Evolutionary conservation across 1,140 invertebrate genomes (phyloP).

Genomic region (Drosophila tristis): DNA sequence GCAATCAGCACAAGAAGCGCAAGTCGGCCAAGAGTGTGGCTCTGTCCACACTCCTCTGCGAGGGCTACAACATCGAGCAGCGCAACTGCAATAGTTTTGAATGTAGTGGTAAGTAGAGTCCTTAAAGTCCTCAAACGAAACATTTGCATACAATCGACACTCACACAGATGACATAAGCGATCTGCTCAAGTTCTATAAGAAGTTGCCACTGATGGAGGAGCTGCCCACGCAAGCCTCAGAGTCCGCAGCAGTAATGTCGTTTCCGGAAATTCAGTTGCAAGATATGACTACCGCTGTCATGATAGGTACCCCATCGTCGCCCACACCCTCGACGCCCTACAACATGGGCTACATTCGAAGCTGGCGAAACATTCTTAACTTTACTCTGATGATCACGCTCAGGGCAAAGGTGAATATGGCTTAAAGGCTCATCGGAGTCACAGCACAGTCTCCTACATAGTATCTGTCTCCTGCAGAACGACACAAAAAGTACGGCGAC

Average conservation of each 20-base stretch:
- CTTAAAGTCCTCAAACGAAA: background rate
- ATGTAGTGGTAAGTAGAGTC: conserved; percentile 69
- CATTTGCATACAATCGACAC: background rate
- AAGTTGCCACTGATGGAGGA: conserved; percentile 62
- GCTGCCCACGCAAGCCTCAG: conserved; percentile 27
- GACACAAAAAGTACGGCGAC: conserved; percentile 72
- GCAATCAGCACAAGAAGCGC: conserved; percentile 69
- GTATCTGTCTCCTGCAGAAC: conserved; percentile 52
- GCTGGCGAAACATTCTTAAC: conserved; percentile 74
- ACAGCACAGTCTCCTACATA: too few relatives aligned
- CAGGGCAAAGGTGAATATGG: conserved; percentile 64
- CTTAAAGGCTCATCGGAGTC: background rate
- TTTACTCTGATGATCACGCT: conserved; percentile 81
- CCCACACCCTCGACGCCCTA: conserved; percentile 64
- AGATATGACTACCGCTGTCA: conserved; percentile 29
- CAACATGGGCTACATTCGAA: conserved; percentile 78
- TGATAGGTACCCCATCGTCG: conserved; percentile 20
- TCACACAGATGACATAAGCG: conserved; percentile 76
- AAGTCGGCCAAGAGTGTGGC: conserved; percentile 69
- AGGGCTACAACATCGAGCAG: conserved; percentile 84
- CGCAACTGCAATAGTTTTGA: conserved; percentile 84
- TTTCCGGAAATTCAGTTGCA: conserved; percentile 28
- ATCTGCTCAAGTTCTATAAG: conserved; percentile 81
- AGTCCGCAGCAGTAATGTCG: conserved; percentile 5
- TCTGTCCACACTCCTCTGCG: conserved; percentile 76